A percentile compares a stretch with the other conserved stretches of the same genome.
phyloP scores from a whole-genome alignment of 30 jellyfish, hydroid and myxozoan genomes.

The Chrysaora quinquecirrha region DNA sequence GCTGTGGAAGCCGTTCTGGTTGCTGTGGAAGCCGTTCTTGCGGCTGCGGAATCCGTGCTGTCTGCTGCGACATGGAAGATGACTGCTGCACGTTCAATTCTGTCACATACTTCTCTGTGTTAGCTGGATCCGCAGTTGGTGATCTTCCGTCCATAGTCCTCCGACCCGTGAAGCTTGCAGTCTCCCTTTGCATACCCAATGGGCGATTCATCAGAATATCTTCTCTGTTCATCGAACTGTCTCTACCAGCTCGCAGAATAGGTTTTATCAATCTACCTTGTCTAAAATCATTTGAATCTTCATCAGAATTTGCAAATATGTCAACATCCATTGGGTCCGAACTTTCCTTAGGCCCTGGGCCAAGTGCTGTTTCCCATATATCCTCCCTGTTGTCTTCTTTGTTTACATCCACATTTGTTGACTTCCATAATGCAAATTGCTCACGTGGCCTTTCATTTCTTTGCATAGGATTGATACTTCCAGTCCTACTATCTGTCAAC shows the following conservation, averaged over 20 bases:
- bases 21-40: too few species aligned
- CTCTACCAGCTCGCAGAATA: neutral
- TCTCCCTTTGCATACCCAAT: neutral
- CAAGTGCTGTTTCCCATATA: constrained; percentile 91
- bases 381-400: constrained; percentile 71
- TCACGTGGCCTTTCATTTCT: constrained; percentile 58
- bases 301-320: constrained; percentile 36
- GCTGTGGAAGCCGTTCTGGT: too few species aligned
- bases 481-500: neutral
- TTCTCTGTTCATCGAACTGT: neutral
- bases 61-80: too few species aligned
- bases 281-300: constrained; percentile 36
- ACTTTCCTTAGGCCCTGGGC: constrained; percentile 54
- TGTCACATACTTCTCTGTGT: too few species aligned
- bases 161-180: too few species aligned
- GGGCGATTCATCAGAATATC: neutral
- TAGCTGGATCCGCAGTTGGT: too few species aligned
- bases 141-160: too few species aligned
- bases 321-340: constrained; percentile 57
- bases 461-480: neutral
- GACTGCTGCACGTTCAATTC: too few species aligned
- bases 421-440: constrained; percentile 89
- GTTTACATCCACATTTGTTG: constrained; percentile 28
- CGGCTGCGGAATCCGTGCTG: too few species aligned
- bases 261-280: constrained; percentile 29